Conservation (phyloP, 2,113 vertebrate genomes). For the Laticauda laticaudata region DNA sequence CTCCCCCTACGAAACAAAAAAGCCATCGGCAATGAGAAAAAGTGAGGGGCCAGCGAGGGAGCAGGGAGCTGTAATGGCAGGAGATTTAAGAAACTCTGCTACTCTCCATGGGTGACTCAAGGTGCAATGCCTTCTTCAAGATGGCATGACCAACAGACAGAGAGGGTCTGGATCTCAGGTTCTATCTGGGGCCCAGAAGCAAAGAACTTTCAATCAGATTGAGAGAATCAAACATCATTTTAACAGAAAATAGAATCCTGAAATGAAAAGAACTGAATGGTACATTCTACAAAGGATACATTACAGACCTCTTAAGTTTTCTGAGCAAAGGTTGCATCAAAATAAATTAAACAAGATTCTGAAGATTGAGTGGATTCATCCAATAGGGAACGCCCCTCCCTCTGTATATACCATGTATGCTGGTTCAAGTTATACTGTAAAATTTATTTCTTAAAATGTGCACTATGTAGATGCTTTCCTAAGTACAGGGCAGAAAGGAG, state of each 20-base stretch:
- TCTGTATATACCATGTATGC: neutral
- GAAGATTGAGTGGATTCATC: neutral
- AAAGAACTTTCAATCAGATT: neutral
- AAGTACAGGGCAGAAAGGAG: neutral
- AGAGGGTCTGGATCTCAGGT: neutral
- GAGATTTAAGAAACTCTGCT: neutral
- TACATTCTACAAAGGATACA: too few relatives aligned
- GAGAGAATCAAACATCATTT: neutral
- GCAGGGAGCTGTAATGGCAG: neutral
- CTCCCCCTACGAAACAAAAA: constrained; percentile 79
- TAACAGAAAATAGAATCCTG: neutral
- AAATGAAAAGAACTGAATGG: neutral
- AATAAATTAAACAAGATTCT: neutral
- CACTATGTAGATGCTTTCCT: neutral
- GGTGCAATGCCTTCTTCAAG: neutral
- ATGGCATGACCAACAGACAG: neutral
- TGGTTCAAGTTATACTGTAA: neutral
- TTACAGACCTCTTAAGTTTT: neutral
- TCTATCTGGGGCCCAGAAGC: neutral
- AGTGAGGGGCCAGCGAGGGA: neutral
- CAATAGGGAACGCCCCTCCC: neutral
- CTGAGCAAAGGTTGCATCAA: neutral
- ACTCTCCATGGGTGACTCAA: neutral
- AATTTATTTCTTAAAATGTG: neutral
- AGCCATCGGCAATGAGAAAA: neutral